Base-by-base conservation (phyloP, 2,797 vertebrate genomes). In the Lutjanus argentimaculatus region DNA sequence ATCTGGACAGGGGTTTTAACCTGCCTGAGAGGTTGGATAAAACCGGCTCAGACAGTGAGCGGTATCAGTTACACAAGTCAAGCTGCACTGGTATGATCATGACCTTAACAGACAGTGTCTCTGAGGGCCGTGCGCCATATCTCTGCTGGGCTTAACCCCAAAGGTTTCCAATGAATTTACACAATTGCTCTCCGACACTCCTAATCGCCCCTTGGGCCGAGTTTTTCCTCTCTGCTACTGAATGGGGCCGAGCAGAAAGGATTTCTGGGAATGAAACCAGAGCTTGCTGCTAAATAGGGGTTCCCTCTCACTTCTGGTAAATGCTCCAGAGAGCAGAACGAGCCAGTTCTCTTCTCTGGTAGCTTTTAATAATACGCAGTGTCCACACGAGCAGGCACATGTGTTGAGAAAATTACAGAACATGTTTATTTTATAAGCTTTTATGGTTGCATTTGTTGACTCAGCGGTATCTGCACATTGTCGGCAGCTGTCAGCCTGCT, bases 251-350 rank as follows among this genome's bases (percentile, higher is more conserved):
- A 66, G 64, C 63, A 74, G 68, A 55, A 42, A 45, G 36, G 69
- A 75, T 85, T 88, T 93, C 82, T 90, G 82, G 82, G 82, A 91
- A 91, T 88, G 82, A 92, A 93, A 92, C 75, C 52, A 71, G 89
- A 91, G 84, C 83, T 66, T 0, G 25, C 46, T 81, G 71, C 90
- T 89, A 83, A 88, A 89, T 72, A 79, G 82, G 84, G 87, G 73
- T 87, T 88, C 88, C 88, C 86, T 81, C 79, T 85, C 72, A 51
- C 72, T 84, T 89, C 88, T 91, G 87, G 75, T 79, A 81, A 91
- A 86, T 15, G 46, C 61, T 72, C 62, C 56, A 53, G 62, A 66
- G 75, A 79, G 62, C 52, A 19, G 79, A 79, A 46, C 48, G 73
- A 72, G 67, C 36, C 78, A 73, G 61, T 48, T 73, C 64, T 71